A percentile compares a stretch with the other conserved stretches of the same genome.
Evolutionary conservation across 64 coral and sea anemone species (phyloP).

Genomic region (Stichodactyla mertensii): DNA sequence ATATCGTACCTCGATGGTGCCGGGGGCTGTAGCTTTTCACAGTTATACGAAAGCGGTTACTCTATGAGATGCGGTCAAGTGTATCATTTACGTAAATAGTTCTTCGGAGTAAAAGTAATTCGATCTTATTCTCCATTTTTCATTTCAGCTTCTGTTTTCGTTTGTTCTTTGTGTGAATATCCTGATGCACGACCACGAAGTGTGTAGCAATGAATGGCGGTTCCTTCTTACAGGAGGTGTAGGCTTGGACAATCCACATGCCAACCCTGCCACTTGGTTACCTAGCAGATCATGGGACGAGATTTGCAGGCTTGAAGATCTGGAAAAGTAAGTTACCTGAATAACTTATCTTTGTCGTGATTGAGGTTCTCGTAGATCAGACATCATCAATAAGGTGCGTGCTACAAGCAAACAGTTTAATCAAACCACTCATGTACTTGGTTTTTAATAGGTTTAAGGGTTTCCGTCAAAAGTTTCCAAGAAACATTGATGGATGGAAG

Average conservation of each 20-base stretch:
- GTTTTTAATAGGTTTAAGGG: slow-evolving; percentile 62
- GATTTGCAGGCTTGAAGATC: slow-evolving; percentile 88
- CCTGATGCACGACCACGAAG: slow-evolving; percentile 77
- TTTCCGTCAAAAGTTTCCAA: slow-evolving; percentile 90
- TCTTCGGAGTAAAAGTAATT: no score
- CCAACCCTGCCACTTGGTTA: slow-evolving; percentile 77
- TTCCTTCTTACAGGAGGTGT: slow-evolving; percentile 92
- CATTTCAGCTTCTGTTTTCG: slow-evolving; percentile 86
- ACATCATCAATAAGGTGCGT: not conserved
- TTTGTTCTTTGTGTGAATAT: slow-evolving; percentile 90
- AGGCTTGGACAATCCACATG: slow-evolving; percentile 93
- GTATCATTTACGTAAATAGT: no score
- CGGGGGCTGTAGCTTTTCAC: no score
- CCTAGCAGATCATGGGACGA: slow-evolving; percentile 90
- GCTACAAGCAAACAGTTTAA: not conserved
- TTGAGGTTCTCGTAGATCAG: no score
- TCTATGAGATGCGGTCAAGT: no score
- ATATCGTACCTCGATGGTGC: no score
- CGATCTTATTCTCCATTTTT: not conserved
- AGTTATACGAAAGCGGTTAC: no score
- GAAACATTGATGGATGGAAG: slow-evolving; percentile 90
- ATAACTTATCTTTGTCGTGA: no score
- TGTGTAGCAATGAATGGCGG: slow-evolving; percentile 88
- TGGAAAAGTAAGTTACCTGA: slow-evolving; percentile 56
- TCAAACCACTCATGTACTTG: no score